Conservation (phyloP, 30 jellyfish, hydroid and myxozoan species). For the Catostylus mosaicus region DNA sequence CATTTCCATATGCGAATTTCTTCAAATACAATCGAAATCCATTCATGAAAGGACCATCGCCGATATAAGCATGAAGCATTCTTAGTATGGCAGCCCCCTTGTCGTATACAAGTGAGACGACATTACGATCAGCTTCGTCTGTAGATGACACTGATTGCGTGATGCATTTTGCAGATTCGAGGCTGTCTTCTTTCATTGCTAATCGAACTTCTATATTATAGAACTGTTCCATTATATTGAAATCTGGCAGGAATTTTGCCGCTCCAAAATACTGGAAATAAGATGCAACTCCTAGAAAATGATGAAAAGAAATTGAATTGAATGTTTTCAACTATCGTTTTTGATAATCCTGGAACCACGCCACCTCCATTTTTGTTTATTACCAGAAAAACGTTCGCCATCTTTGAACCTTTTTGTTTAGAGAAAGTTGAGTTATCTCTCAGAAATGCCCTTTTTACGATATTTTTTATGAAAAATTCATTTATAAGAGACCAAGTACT, state of each 20-base stretch:
- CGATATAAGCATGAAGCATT: conserved; percentile 76
- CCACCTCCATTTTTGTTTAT: too few relatives aligned
- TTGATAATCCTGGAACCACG: too few relatives aligned
- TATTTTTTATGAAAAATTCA: too few relatives aligned
- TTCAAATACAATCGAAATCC: conserved; percentile 81
- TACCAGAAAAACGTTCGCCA: too few relatives aligned
- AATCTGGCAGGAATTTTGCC: conserved; percentile 61
- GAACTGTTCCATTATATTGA: conserved; percentile 70
- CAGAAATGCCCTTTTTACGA: too few relatives aligned
- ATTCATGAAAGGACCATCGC: conserved; percentile 69
- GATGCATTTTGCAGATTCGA: conserved; percentile 64
- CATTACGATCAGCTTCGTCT: conserved; percentile 56
- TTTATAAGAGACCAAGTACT: too few relatives aligned
- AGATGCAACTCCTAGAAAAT: conserved; percentile 79
- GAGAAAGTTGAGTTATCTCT: too few relatives aligned
- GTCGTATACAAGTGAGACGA: conserved; percentile 71
- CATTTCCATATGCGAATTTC: conserved; percentile 80
- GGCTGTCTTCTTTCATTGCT: conserved; percentile 75
- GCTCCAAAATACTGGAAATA: conserved; percentile 84
- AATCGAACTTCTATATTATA: conserved; percentile 57
- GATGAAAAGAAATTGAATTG: not conserved
- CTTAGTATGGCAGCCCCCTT: conserved; percentile 91
- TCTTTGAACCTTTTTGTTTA: too few relatives aligned
- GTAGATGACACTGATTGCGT: conserved; percentile 56
- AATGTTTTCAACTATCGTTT: too few relatives aligned